Percentiles rank a stretch among this genome's conserved stretches.
Conservation (phyloP, 2,888 invertebrate species). For the Scaptomyza tumidula region DNA sequence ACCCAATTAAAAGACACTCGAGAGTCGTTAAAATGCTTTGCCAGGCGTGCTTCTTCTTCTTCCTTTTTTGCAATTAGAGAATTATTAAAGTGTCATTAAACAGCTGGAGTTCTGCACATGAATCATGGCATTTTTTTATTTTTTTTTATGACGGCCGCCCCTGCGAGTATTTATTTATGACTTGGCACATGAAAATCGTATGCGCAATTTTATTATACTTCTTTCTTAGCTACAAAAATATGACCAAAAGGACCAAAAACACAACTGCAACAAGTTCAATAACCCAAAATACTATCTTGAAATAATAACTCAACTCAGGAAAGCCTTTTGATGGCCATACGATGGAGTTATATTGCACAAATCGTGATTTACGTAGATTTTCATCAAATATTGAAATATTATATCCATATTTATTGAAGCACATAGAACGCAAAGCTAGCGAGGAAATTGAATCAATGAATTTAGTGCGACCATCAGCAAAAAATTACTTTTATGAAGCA, state of each 20-base stretch:
- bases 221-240: background rate
- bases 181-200: slow-evolving; percentile 25
- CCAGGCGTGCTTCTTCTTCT: slow-evolving; percentile 11
- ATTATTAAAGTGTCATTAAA: slow-evolving; percentile 81
- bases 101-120: slow-evolving; percentile 57
- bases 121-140: slow-evolving; percentile 63
- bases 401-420: slow-evolving; percentile 70
- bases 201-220: slow-evolving; percentile 1
- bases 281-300: background rate
- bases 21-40: slow-evolving; percentile 65
- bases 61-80: slow-evolving; percentile 71
- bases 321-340: slow-evolving; percentile 19
- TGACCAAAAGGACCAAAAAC: background rate
- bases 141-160: slow-evolving; percentile 66
- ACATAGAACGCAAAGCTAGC: slow-evolving; percentile 43
- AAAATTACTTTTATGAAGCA: slow-evolving; percentile 77
- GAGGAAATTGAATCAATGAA: slow-evolving; percentile 77
- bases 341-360: slow-evolving; percentile 39
- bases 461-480: slow-evolving; percentile 76
- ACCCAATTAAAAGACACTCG: slow-evolving; percentile 78
- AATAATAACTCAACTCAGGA: background rate
- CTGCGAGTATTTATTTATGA: slow-evolving; percentile 51
- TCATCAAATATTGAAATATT: slow-evolving; percentile 76
- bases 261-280: background rate
- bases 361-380: slow-evolving; percentile 66